phyloP scores from a whole-genome alignment of 2,113 vertebrate species.

The Chiloscyllium plagiosum region DNA sequence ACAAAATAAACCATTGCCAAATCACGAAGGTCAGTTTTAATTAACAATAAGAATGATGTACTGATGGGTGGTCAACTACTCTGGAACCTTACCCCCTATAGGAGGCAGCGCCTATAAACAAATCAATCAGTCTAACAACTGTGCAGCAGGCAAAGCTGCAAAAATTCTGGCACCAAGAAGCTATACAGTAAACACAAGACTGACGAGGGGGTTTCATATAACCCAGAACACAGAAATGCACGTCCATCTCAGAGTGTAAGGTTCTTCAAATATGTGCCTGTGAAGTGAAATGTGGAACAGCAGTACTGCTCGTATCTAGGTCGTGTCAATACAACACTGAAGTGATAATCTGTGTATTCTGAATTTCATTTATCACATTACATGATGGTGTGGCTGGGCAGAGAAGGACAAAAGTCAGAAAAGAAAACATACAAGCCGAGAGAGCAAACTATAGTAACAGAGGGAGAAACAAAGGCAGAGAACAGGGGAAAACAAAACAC shows the following conservation, averaged over 20 bases:
- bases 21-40: not conserved
- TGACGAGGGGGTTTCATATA: slow-evolving; percentile 10
- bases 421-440: not conserved
- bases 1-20: not conserved
- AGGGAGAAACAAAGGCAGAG: not conserved
- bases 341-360: slow-evolving; percentile 16
- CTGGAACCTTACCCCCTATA: not conserved
- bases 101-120: not conserved
- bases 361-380: not conserved
- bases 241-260: not conserved
- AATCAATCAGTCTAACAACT: not conserved
- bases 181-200: not conserved
- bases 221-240: not conserved
- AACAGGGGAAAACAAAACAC: not conserved
- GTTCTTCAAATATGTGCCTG: not conserved
- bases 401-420: not conserved
- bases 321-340: slow-evolving; percentile 2
- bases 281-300: slow-evolving; percentile 21
- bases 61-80: not conserved
- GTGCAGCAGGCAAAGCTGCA: not conserved
- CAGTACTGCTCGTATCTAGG: not conserved
- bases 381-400: not conserved
- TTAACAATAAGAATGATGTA: not conserved
- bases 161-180: not conserved
- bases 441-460: too few species aligned